Evolutionary conservation across 2,888 invertebrate genomes (phyloP), one percentile per base, ranked within the genome.

Genomic region (Orthosia incerta): DNA sequence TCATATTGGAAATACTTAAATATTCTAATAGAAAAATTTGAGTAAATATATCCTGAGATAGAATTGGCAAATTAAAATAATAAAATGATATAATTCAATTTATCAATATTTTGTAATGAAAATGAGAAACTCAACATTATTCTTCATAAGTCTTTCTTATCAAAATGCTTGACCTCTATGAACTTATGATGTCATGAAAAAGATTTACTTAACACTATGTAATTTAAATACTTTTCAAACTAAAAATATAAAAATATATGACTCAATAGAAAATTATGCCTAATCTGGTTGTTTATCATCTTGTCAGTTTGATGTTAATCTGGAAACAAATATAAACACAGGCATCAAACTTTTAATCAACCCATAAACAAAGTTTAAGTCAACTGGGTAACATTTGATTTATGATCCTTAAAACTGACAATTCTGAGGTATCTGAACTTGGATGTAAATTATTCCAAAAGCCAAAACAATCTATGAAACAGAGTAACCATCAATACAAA

Each of bases 131-230:
- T 57, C 18, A 7, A 23, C n/a, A 51, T 46, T 64, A 11, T n/a
- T 45, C 48, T 65, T 51, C 18, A 79, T 69, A 55, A 62, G 50
- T 65, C 2, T 51, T 46, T 39, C 50, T 66, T 79, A 80, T 80
- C 80, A 53, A 45, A 1, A 56, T 59, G 9, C 11, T 57, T 76
- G 76, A 76, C 80, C 57, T 59, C 23, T 20, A 11, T 63, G 59
- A 80, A 71, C 80, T 76, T 3, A 13, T 20, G 20, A 59, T n/a
- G 20, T 64, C 4, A 66, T 57, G 16, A 71, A 59, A 75, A 77
- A 61, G 7, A 56, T 51, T 26, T 39, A 39, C 9, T 39, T 39
- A 45, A 48, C 46, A 31, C 31, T 71, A 50, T 61, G 13, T 76
- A 55, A 51, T 51, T 59, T 13, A 2, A 39, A 57, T n/a, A 31